Evolutionary conservation across 1,140 invertebrate genomes (phyloP), one percentile per base, ranked within the genome.

Genomic region (Drosophila littoralis): DNA sequence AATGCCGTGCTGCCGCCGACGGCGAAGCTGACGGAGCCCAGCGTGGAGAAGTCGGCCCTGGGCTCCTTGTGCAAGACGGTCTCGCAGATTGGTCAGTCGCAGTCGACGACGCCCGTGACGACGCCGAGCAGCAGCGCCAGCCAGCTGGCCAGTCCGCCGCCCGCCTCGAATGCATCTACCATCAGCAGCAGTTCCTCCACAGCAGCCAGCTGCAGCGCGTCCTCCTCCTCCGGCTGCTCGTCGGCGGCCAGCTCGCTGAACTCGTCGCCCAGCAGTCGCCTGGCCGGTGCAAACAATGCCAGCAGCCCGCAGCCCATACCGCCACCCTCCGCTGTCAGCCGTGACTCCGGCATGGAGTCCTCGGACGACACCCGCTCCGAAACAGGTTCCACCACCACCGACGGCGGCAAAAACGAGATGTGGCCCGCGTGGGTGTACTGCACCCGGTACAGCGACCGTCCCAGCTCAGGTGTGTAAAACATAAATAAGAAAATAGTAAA

Each of bases 401-500:
- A 92, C 7, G 84, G 84, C 13, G 89, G 84, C 75, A 91, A 92
- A 59, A 91, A 92, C 54, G 90, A 92, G 73, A 88, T 96, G 68
- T 97, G 97, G 96, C 98, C 98, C 0, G 98, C 98, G 0, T 99
- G 98, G 98, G 97, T 99, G 4, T 99, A 98, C 92, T 99, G 98
- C 93, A 99, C 98, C 0, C 94, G 98, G 93, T 99, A 99, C 93
- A 98, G 97, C 63, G 98, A 99, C 93, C 94, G 98, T 91, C 98
- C 98, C 6, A 98, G 97, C 78, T 97, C 97, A 93, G 98, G 98
- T 99, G 94, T 94, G 95, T 93, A 28, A 5, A 28, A 28, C 22
- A 28, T 28, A 45, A 8, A 36, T 8, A 36, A 36, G 35, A 8
- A 28, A 28, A 28, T 28, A 28, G 5, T 28, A 5, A 5, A 28